Base-by-base conservation (phyloP, 1,140 invertebrate genomes). In the Homarus americanus region DNA sequence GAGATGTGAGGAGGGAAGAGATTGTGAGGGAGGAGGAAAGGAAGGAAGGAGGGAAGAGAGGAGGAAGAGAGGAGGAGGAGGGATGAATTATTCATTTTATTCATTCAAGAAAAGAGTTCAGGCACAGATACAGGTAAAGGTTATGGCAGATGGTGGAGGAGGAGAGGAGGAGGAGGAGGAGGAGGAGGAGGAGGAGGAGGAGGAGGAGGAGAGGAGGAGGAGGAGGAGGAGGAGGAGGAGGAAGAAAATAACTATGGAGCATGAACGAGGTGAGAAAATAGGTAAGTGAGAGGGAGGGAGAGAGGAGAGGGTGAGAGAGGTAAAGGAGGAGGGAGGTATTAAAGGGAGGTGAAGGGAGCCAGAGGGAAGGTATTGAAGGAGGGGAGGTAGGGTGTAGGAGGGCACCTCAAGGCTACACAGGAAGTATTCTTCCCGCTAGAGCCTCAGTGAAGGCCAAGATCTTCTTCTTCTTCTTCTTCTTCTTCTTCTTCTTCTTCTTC, bases 381-480 rank as follows among this genome's bases (percentile, higher is more conserved):
- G 12, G n/a, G n/a, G n/a, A 32, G n/a, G 0, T 7, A 12, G 53
- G 9, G 9, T 32, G n/a, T 24, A 32, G n/a, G 63, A 32, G 63
- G 24, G 63, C 63, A 3, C 63, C 9, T 28, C 63, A 24, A 32
- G n/a, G 63, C 63, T 32, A 69, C 28, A 69, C 63, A 69, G 63
- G 63, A 69, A 69, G 63, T 69, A 28, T 32, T 28, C 32, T 28
- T 28, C 32, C 32, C 63, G n/a, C 63, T 10, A 17, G 17, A 69
- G 63, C 12, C n/a, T 32, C 63, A 9, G n/a, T 69, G 63, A 69
- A 69, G 63, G 63, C 5, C 63, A 32, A 32, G 63, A 32, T 28
- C 24, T 28, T 49, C 40, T 3, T 79, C 75, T 17, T 40, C 38
- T 41, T 78, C 75, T 32, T 78, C 34, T n/a, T 78, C 75, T 75